phyloP scores from a whole-genome alignment of 2,113 vertebrate species.

The Fregetta grallaria region DNA sequence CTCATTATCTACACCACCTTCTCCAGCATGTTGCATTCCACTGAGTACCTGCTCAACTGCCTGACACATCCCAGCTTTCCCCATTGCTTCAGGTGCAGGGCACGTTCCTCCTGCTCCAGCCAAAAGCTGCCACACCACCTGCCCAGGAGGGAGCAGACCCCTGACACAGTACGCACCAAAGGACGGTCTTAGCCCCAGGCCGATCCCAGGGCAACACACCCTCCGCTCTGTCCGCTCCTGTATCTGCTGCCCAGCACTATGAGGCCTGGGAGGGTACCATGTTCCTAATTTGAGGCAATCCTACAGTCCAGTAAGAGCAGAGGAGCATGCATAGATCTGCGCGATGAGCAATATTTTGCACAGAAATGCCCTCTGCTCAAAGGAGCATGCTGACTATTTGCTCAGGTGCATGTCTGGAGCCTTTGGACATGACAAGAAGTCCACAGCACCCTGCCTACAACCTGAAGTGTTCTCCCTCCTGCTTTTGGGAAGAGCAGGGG shows the following conservation, averaged over 20 bases:
- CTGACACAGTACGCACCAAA: not conserved
- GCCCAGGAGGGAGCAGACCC: not conserved
- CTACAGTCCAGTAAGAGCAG: not conserved
- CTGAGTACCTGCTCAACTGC: not conserved
- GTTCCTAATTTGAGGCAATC: not conserved
- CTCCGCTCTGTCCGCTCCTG: accelerated
- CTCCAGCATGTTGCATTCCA: not conserved
- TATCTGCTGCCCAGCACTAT: too few relatives aligned
- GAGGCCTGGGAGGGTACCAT: accelerated
- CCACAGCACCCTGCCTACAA: not conserved
- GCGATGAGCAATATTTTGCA: accelerated
- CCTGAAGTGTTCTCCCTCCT: not conserved
- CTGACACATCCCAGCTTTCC: not conserved
- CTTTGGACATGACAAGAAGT: not conserved
- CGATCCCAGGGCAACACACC: not conserved
- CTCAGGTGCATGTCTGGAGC: not conserved
- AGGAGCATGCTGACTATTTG: accelerated
- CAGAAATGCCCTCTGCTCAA: not conserved
- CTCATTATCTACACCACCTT: not conserved
- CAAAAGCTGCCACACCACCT: accelerated
- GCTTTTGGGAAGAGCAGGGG: not conserved
- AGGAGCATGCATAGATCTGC: accelerated
- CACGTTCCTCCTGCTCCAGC: not conserved
- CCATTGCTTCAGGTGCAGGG: not conserved
- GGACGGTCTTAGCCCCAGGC: not conserved